Percentiles rank a stretch among this genome's conserved stretches.
Conservation (phyloP, 2,888 invertebrate genomes). For the Bursaphelenchus okinawaensis region DNA sequence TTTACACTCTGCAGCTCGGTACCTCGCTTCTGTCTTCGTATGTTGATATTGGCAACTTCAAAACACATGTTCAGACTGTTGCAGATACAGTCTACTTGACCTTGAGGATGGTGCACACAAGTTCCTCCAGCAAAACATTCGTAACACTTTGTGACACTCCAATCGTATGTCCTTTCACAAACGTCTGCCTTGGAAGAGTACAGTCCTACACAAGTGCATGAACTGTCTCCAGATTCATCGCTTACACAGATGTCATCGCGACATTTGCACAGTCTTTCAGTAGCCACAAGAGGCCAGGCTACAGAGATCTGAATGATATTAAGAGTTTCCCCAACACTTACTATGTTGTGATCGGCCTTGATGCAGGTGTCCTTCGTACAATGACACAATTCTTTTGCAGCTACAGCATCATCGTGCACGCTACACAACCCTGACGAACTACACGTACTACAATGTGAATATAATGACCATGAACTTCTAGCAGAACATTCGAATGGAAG, state of each 20-base stretch:
- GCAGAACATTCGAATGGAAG: conserved; percentile 19
- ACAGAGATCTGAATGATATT: background rate
- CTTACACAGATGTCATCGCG: background rate
- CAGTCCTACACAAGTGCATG: background rate
- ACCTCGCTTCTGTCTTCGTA: background rate
- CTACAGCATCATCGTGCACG: background rate
- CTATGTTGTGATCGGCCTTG: background rate
- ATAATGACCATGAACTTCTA: conserved; percentile 3
- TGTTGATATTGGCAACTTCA: background rate
- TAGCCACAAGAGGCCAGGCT: background rate
- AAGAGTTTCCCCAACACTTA: background rate
- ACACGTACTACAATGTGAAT: background rate
- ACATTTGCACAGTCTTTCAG: background rate
- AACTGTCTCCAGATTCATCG: background rate
- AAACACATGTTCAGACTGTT: background rate
- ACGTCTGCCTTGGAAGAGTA: background rate
- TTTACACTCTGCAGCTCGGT: background rate
- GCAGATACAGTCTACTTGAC: background rate
- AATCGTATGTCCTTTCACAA: conserved; percentile 3
- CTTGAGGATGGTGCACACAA: background rate
- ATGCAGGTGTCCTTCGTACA: background rate
- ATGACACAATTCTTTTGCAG: background rate
- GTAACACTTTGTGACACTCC: conserved; percentile 6
- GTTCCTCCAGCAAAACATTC: conserved; percentile 6
- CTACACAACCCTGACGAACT: background rate